phyloP scores from a whole-genome alignment of 2,888 invertebrate species.

The Pyrgus malvae region DNA sequence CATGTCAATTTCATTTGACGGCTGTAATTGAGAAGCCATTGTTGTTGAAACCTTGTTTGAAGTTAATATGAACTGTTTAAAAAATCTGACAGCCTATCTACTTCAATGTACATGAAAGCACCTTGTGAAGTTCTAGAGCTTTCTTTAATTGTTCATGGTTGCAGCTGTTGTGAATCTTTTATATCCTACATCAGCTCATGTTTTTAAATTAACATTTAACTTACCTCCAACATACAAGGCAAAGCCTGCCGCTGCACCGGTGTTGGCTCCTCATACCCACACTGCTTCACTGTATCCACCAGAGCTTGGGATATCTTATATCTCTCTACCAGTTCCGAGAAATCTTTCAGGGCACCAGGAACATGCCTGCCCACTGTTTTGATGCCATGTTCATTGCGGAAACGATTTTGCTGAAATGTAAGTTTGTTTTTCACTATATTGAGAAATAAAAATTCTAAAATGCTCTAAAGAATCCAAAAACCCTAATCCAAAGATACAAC shows the following conservation, averaged over 20 bases:
- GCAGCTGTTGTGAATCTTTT: no score
- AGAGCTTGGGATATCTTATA: conserved; percentile 83
- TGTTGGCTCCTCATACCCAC: conserved; percentile 90
- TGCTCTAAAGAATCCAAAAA: conserved; percentile 23
- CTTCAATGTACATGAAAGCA: no score
- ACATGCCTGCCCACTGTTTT: conserved; percentile 89
- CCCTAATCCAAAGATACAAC: no score
- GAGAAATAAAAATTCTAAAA: not conserved
- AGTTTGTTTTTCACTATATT: no score
- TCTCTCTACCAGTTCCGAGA: conserved; percentile 82
- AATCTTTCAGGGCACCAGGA: conserved; percentile 88
- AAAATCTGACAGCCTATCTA: no score
- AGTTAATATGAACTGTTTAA: no score
- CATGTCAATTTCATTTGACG: no score
- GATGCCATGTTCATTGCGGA: conserved; percentile 89
- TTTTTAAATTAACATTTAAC: not conserved
- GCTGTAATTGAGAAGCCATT: no score
- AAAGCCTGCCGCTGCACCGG: conserved; percentile 96
- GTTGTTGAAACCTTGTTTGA: no score
- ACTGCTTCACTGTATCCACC: conserved; percentile 85
- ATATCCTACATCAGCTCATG: no score
- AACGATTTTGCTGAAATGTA: conserved; percentile 84
- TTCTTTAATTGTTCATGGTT: no score
- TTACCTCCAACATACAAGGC: conserved; percentile 91
- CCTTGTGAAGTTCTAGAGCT: no score